A percentile compares a stretch with the other conserved stretches of the same genome.
phyloP scores from a whole-genome alignment of 2,113 vertebrate genomes.

The Cariama cristata region DNA sequence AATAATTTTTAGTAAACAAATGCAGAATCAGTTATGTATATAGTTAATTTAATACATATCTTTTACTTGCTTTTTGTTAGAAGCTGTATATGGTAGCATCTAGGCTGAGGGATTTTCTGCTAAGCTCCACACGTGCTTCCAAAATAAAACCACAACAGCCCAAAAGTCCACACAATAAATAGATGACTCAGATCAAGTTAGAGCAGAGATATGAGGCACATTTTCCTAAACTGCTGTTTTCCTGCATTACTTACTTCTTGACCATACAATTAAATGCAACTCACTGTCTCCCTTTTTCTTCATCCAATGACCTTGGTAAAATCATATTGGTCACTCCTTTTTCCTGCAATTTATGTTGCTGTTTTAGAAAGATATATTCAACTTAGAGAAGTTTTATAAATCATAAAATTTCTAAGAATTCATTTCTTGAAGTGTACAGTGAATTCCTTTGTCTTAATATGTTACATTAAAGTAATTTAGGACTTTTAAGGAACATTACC shows the following conservation, averaged over 20 bases:
- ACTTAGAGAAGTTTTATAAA: background rate
- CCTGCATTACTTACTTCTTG: background rate
- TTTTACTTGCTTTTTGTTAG: background rate
- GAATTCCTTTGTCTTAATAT: background rate
- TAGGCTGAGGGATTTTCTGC: background rate
- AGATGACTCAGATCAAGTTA: background rate
- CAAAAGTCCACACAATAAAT: background rate
- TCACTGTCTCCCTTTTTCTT: background rate
- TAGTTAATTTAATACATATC: background rate
- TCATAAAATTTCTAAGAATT: background rate
- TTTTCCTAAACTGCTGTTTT: background rate
- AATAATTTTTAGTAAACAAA: background rate
- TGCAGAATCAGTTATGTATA: background rate
- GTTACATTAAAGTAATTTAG: background rate
- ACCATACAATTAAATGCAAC: background rate
- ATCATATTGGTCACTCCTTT: background rate
- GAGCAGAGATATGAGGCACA: background rate
- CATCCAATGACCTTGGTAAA: background rate
- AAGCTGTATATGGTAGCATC: rapidly evolving
- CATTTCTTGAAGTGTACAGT: background rate
- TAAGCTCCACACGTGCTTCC: background rate
- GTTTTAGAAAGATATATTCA: background rate
- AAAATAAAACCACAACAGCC: background rate
- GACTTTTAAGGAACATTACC: background rate
- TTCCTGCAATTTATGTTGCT: background rate